Percentiles rank a stretch among this genome's conserved stretches.
These are phyloP conservation scores for Cataglyphis altisquamis DNA, from an alignment of 2,888 invertebrate genomes.

Conservation along the genomic window DNA sequence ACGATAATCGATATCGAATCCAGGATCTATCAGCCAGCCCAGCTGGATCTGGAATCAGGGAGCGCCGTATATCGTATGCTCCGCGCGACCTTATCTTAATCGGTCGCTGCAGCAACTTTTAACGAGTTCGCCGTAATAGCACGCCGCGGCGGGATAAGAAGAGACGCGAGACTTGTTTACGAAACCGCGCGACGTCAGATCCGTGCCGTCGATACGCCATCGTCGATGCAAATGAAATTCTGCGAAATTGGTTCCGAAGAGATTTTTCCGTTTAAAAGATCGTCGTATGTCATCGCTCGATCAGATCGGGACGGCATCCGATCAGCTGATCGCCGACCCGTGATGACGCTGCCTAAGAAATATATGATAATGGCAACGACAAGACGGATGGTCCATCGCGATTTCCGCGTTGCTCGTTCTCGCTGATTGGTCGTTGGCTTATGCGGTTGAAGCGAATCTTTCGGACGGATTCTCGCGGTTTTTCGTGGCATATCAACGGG, in stretches of 20 bases:
- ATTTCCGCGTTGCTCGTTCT: conserved; percentile 75
- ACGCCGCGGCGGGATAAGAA: conserved; percentile 62
- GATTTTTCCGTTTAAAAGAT: conserved; percentile 80
- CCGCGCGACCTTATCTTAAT: conserved; percentile 54
- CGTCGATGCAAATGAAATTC: conserved; percentile 81
- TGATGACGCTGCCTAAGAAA: conserved; percentile 75
- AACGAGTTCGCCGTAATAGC: conserved; percentile 68
- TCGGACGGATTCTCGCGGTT: conserved; percentile 66
- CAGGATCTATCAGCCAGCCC: conserved; percentile 16
- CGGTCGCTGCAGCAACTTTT: conserved; percentile 34
- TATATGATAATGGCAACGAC: conserved; percentile 83
- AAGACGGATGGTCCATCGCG: conserved; percentile 79
- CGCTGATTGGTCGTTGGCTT: conserved; percentile 80
- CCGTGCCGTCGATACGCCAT: conserved; percentile 72
- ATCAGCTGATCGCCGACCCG: conserved; percentile 57
- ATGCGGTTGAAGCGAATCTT: conserved; percentile 73
- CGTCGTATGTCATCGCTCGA: conserved; percentile 67
- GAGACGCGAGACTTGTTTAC: conserved; percentile 77
- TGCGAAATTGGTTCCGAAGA: conserved; percentile 81
- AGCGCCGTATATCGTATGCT: not conserved
- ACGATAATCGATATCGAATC: conserved; percentile 40
- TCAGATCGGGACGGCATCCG: conserved; percentile 53
- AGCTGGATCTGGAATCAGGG: not conserved
- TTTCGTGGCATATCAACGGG: conserved; percentile 61
- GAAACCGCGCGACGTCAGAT: conserved; percentile 72